Evolutionary conservation across 2,888 invertebrate species (phyloP).

Genomic region (Xestia rhomboidea): DNA sequence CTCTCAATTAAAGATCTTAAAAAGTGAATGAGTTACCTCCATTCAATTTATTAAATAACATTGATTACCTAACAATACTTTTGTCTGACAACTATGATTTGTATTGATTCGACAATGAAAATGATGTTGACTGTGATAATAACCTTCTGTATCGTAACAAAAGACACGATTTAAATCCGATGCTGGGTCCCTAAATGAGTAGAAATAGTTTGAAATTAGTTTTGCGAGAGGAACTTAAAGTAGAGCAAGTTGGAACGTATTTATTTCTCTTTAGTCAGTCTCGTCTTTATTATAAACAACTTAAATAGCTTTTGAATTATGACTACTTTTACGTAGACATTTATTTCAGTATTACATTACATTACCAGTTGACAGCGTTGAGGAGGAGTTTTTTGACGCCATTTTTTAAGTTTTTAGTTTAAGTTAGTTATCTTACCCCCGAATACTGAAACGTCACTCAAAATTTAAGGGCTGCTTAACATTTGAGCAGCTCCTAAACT

Average conservation of each 20-base stretch:
- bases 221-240: neutral
- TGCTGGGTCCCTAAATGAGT: neutral
- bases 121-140: slow-evolving; percentile 26
- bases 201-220: neutral
- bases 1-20: slow-evolving; percentile 29
- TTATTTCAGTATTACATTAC: neutral
- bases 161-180: slow-evolving; percentile 7
- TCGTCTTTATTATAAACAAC: neutral
- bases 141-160: neutral
- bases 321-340: neutral
- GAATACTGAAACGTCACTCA: too few species aligned
- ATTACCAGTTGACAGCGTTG: too few species aligned
- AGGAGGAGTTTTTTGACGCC: too few species aligned
- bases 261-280: neutral
- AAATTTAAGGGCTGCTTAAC: too few species aligned
- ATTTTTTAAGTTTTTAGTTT: too few species aligned
- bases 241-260: neutral
- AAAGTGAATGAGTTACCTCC: slow-evolving; percentile 35
- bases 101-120: slow-evolving; percentile 17
- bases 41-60: slow-evolving; percentile 46
- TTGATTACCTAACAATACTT: slow-evolving; percentile 37
- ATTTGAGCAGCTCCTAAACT: too few species aligned
- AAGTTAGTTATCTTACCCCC: too few species aligned
- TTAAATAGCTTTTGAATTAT: neutral
- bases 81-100: slow-evolving; percentile 18